Conservation (phyloP, 2,888 invertebrate species). For the Taphrorychus bicolor region DNA sequence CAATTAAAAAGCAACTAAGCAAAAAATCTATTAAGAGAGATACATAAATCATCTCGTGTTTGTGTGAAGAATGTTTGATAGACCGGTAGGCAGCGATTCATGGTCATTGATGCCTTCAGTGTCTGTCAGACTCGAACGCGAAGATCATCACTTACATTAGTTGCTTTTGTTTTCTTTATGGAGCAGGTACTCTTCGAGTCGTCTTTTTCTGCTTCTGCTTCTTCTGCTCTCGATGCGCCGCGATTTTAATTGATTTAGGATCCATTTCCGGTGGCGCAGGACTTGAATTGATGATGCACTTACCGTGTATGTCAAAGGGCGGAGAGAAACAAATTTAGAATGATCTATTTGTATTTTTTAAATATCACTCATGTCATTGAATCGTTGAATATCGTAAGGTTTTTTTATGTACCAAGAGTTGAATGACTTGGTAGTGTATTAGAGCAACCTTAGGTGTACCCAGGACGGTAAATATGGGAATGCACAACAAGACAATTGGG, state of each 20-base stretch:
- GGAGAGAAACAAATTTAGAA: not conserved
- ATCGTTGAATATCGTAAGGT: no score
- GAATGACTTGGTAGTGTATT: no score
- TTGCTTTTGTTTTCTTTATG: constrained; percentile 35
- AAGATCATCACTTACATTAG: constrained; percentile 43
- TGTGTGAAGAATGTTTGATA: constrained; percentile 40
- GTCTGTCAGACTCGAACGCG: constrained; percentile 43
- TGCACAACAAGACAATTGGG: no score
- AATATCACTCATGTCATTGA: no score
- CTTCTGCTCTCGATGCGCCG: not conserved
- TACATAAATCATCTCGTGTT: constrained; percentile 46
- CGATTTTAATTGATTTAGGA: constrained; percentile 23
- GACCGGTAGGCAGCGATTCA: constrained; percentile 35
- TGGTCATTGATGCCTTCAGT: constrained; percentile 41
- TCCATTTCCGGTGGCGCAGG: constrained; percentile 11
- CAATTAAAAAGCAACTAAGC: constrained; percentile 46
- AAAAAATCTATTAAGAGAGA: constrained; percentile 47
- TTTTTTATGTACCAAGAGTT: no score
- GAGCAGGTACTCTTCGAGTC: constrained; percentile 11
- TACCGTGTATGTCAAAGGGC: not conserved
- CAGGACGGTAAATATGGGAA: no score
- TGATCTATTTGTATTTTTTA: not conserved
- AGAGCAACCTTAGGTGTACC: no score
- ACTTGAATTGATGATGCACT: not conserved
- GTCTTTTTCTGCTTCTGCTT: constrained; percentile 13